Conservation (phyloP, 1,140 invertebrate species). For the Pinna nobilis region DNA sequence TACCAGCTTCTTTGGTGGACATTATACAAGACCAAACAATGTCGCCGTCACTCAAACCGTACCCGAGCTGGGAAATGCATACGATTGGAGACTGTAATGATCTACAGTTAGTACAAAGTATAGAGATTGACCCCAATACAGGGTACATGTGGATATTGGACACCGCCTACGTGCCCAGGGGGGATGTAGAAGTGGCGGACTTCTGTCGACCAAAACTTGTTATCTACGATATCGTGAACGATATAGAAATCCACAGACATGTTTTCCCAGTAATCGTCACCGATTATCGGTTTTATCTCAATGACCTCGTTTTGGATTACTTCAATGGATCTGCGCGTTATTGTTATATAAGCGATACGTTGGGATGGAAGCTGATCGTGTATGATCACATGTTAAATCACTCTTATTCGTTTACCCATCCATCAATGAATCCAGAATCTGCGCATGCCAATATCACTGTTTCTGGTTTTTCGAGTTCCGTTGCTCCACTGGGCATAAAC, state of each 20-base stretch:
- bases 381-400: constrained; percentile 39
- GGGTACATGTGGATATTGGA: constrained; percentile 62
- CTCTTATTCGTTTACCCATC: constrained; percentile 40
- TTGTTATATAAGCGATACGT: constrained; percentile 55
- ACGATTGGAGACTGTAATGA: constrained; percentile 46
- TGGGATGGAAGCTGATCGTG: constrained; percentile 40
- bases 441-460: constrained; percentile 20
- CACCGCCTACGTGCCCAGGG: constrained; percentile 36
- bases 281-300: constrained; percentile 44
- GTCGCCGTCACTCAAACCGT: constrained; percentile 43
- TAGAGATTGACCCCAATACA: constrained; percentile 60
- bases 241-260: constrained; percentile 31
- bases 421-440: constrained; percentile 39
- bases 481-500: constrained; percentile 27
- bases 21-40: background rate
- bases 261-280: constrained; percentile 44
- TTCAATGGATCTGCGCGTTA: constrained; percentile 23
- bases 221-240: constrained; percentile 51
- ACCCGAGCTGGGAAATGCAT: constrained; percentile 54
- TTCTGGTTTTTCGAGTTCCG: background rate
- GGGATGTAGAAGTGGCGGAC: constrained; percentile 18
- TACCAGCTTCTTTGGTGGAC: constrained; percentile 39
- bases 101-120: constrained; percentile 54
- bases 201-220: constrained; percentile 53
- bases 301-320: constrained; percentile 58